Conservation (phyloP, 2,113 vertebrate genomes). For the Protobothrops flavoviridis region DNA sequence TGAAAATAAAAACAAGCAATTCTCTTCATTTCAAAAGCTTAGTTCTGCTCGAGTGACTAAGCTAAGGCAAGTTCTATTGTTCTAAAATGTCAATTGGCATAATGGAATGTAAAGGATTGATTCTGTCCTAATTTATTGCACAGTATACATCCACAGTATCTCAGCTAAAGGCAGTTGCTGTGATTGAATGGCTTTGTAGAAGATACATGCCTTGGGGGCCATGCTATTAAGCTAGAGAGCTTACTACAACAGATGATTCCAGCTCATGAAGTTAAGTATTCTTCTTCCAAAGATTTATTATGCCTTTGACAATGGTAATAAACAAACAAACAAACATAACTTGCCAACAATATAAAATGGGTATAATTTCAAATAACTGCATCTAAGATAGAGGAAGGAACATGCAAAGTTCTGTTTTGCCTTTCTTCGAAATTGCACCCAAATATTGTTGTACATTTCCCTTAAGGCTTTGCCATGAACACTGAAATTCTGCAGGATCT, state of each 20-base stretch:
- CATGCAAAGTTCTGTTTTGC: background rate
- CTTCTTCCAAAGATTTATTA: background rate
- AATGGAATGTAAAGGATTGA: constrained; percentile 17
- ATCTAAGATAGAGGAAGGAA: background rate
- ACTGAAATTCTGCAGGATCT: background rate
- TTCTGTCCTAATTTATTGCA: constrained; percentile 1
- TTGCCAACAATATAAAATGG: background rate
- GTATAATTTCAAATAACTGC: background rate
- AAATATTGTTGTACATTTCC: background rate
- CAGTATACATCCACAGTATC: background rate
- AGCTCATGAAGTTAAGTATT: background rate
- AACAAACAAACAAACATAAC: background rate
- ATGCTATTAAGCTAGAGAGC: background rate
- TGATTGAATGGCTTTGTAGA: background rate
- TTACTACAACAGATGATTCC: background rate
- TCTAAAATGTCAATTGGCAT: constrained; percentile 24
- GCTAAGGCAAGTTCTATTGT: background rate
- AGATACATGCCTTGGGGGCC: background rate
- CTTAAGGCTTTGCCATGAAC: background rate
- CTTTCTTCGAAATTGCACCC: background rate
- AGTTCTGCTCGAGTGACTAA: constrained; percentile 22
- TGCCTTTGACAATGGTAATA: background rate
- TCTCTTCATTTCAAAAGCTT: constrained; percentile 14
- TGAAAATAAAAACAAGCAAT: constrained; percentile 9
- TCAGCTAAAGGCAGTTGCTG: background rate